Percentiles rank a stretch among this genome's conserved stretches.
Evolutionary conservation across 92 coral and sea anemone genomes (phyloP).

Genomic region (Bergia sp.): DNA sequence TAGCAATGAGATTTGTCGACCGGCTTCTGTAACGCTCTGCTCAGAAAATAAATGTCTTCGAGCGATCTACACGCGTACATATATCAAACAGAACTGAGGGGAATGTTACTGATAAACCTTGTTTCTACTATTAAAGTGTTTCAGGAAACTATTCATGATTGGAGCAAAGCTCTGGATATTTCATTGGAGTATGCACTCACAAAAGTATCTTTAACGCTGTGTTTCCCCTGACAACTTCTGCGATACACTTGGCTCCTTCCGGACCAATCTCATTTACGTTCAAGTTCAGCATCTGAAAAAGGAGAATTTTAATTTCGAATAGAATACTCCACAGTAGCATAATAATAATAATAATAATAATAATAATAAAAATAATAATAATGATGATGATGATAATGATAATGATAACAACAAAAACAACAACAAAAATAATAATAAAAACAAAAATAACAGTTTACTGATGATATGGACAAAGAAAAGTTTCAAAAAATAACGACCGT

Average conservation of each 20-base stretch:
- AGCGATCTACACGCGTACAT: too few relatives aligned
- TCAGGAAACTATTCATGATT: too few relatives aligned
- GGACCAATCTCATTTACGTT: constrained; percentile 87
- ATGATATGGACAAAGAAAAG: not conserved
- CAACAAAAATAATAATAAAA: not conserved
- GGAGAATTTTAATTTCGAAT: not conserved
- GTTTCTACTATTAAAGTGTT: too few relatives aligned
- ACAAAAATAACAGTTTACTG: not conserved
- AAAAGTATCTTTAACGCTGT: constrained; percentile 83
- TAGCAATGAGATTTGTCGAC: not conserved
- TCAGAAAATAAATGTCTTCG: too few relatives aligned
- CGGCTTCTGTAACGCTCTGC: too few relatives aligned
- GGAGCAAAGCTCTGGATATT: not conserved
- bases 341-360: too few relatives aligned
- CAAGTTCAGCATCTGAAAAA: constrained; percentile 85
- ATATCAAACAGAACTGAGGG: too few relatives aligned
- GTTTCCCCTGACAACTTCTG: constrained; percentile 77
- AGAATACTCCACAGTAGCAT: not conserved
- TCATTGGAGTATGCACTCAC: constrained; percentile 62
- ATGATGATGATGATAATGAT: not conserved
- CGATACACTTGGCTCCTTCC: constrained; percentile 81
- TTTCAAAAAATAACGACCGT: not conserved
- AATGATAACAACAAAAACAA: not conserved
- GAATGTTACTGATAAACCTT: too few relatives aligned
- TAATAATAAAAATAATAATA: not conserved